These are phyloP conservation scores for Cebus imitator DNA, from an alignment of 2,113 vertebrate genomes.

Conservation along the genomic window DNA sequence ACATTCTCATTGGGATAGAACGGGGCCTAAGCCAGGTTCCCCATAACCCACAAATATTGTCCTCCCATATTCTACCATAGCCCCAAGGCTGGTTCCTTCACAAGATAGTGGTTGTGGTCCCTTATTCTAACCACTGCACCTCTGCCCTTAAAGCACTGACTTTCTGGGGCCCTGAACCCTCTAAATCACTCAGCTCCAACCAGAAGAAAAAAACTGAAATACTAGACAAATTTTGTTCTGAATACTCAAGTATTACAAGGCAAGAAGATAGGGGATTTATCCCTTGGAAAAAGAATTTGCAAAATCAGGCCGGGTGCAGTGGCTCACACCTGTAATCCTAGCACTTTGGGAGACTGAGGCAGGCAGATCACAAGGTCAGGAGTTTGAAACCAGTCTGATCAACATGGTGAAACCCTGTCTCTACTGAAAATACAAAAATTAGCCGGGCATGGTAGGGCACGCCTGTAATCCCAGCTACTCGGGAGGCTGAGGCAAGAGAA, in stretches of 20 bases:
- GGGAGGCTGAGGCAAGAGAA: no score
- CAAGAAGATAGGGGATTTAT: constrained; percentile 41
- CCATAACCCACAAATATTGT: not conserved
- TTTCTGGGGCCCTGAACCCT: not conserved
- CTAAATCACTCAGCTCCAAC: not conserved
- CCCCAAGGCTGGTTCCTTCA: not conserved
- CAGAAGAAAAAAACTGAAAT: constrained; percentile 18
- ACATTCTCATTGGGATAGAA: not conserved
- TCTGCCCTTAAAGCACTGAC: constrained; percentile 5
- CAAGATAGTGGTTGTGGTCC: not conserved
- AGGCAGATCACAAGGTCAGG: no score
- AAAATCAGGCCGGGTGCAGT: not conserved
- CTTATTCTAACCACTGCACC: not conserved
- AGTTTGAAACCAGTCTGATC: no score
- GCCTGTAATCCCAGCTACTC: no score
- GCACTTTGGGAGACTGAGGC: no score
- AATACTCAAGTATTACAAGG: not conserved
- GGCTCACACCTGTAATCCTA: no score
- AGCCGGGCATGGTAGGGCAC: no score
- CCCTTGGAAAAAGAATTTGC: constrained; percentile 43
- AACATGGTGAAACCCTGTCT: no score
- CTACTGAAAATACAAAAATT: no score
- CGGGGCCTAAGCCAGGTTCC: not conserved
- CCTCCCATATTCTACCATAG: not conserved
- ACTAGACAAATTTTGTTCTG: constrained; percentile 41